These are phyloP conservation scores for Smutsia gigantea DNA, from an alignment of 2,797 vertebrate genomes.

Conservation along the genomic window DNA sequence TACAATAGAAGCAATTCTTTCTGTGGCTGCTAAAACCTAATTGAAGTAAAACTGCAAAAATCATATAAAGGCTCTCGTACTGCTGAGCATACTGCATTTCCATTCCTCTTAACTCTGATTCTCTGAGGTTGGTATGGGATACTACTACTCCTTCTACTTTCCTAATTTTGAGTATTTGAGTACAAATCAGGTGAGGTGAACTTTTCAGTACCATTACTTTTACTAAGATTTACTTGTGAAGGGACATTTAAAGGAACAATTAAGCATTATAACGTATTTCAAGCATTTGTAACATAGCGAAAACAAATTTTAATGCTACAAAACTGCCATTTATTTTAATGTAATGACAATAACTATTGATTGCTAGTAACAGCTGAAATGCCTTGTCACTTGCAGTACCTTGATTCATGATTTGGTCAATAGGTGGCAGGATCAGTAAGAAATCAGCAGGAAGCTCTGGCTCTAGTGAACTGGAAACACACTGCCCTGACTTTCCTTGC, in stretches of 20 bases:
- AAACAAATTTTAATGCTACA: slow-evolving; percentile 12
- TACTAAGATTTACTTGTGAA: slow-evolving; percentile 49
- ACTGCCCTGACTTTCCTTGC: background rate
- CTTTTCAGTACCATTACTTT: background rate
- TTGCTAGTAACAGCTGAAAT: background rate
- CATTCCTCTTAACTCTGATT: background rate
- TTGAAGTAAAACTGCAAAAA: slow-evolving; percentile 42
- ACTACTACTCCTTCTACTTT: background rate
- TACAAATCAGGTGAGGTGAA: background rate
- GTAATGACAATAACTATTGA: slow-evolving; percentile 16
- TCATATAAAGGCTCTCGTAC: background rate
- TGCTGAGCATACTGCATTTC: slow-evolving; percentile 7
- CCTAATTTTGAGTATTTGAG: slow-evolving; percentile 41
- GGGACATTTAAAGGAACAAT: background rate
- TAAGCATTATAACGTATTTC: background rate
- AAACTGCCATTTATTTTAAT: background rate
- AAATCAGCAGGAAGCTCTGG: background rate
- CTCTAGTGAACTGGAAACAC: background rate
- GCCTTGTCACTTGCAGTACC: background rate
- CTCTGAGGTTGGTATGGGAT: slow-evolving; percentile 3
- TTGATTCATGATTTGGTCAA: slow-evolving; percentile 44
- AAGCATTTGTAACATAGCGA: background rate
- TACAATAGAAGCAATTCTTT: slow-evolving; percentile 39
- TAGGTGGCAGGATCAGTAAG: slow-evolving; percentile 47
- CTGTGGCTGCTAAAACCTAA: slow-evolving; percentile 5